A percentile compares a stretch with the other conserved stretches of the same genome.
Evolutionary conservation across 2,797 vertebrate genomes (phyloP).

Genomic region (Poecile montanus): DNA sequence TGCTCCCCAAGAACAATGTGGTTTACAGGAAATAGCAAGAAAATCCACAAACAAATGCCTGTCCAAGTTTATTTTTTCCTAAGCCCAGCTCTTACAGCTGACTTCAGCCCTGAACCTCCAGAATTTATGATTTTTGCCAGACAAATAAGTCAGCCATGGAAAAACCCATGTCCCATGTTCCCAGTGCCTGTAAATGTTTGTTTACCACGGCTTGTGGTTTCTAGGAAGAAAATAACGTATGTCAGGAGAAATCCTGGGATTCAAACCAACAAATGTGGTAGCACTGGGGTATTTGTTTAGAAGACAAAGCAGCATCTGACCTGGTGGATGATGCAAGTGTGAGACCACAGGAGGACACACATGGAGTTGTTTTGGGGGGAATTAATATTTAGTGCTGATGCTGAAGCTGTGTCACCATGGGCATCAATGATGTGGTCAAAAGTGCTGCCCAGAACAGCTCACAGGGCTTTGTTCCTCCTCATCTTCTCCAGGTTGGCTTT

Average conservation of each 20-base stretch:
- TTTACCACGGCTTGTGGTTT: background rate
- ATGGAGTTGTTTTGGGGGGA: background rate
- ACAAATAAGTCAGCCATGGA: background rate
- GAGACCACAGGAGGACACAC: background rate
- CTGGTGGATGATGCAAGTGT: background rate
- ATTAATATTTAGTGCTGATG: background rate
- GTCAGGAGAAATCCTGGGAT: slow-evolving; percentile 12
- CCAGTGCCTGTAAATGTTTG: background rate
- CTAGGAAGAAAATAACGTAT: background rate
- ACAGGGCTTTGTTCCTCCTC: background rate
- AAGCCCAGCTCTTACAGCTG: background rate
- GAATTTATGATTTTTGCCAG: background rate
- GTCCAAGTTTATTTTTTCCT: background rate
- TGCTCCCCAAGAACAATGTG: background rate
- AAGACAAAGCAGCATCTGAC: background rate
- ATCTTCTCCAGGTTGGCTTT: background rate
- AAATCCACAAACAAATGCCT: background rate
- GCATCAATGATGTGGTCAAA: background rate
- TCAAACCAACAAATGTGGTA: background rate
- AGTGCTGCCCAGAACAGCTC: background rate
- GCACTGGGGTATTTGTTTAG: background rate
- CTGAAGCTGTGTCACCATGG: background rate
- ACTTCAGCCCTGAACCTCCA: background rate
- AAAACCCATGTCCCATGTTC: background rate
- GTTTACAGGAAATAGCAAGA: background rate